Percentiles rank a stretch among this genome's conserved stretches.
Evolutionary conservation across 2,797 vertebrate genomes (phyloP).

Genomic region (Sebastes steindachneri): DNA sequence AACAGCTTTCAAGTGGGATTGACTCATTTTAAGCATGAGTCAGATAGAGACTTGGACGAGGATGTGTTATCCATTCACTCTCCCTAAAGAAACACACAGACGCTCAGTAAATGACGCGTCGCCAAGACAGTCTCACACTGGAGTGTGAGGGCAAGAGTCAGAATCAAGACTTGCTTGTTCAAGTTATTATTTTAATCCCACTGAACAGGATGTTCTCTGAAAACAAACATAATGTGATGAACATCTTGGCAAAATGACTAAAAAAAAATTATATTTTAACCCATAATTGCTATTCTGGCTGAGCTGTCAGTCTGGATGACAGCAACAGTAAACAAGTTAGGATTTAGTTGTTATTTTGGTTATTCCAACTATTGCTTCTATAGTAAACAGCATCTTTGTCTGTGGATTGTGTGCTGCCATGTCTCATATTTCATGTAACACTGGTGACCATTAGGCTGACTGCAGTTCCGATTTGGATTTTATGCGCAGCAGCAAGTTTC

Average conservation of each 20-base stretch:
- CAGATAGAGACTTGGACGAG: constrained; percentile 2
- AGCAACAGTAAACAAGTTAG: neutral
- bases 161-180: neutral
- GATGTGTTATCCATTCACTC: neutral
- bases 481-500: neutral
- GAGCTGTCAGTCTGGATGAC: neutral
- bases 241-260: neutral
- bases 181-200: neutral
- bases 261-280: neutral
- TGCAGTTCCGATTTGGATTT: neutral
- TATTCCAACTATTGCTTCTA: neutral
- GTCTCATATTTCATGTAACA: neutral
- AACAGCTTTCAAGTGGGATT: constrained; percentile 42
- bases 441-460: neutral
- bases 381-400: neutral
- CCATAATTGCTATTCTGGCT: neutral
- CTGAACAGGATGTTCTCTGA: neutral
- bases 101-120: neutral
- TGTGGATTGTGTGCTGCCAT: neutral
- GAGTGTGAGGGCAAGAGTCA: neutral
- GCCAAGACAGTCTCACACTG: constrained; percentile 13
- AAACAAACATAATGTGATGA: neutral
- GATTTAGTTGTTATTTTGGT: neutral
- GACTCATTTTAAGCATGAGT: constrained; percentile 33
- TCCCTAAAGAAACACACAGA: constrained; percentile 17